phyloP scores from a whole-genome alignment of 2,113 vertebrate genomes.

The Oncorhynchus clarkii region DNA sequence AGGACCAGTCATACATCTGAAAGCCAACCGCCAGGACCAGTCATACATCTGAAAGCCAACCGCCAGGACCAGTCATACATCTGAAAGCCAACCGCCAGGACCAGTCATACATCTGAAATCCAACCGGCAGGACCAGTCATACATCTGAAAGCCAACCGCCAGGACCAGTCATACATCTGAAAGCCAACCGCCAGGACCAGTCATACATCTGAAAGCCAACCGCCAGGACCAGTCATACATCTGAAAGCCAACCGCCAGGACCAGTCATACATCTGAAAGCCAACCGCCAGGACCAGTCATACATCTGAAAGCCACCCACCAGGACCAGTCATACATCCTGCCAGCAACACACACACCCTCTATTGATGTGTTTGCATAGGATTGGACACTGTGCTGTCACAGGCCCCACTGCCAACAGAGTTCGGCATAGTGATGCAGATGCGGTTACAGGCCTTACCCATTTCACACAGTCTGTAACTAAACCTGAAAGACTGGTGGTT shows the following conservation, averaged over 20 bases:
- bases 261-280: neutral
- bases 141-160: neutral
- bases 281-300: neutral
- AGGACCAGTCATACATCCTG: neutral
- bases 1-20: neutral
- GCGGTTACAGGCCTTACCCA: neutral
- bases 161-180: neutral
- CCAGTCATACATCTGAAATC: neutral
- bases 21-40: neutral
- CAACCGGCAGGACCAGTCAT: neutral
- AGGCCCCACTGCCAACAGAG: neutral
- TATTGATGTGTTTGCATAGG: slow-evolving; percentile 8
- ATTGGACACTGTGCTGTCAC: neutral
- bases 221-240: neutral
- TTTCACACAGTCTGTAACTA: neutral
- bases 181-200: neutral
- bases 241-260: slow-evolving; percentile 1
- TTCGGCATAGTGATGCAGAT: neutral
- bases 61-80: neutral
- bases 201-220: neutral
- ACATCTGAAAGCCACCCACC: neutral
- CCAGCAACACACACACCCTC: neutral
- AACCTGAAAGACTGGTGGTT: neutral
- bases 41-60: neutral
- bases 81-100: neutral